phyloP scores from a whole-genome alignment of 2,888 invertebrate species.

The Beris morrisii region DNA sequence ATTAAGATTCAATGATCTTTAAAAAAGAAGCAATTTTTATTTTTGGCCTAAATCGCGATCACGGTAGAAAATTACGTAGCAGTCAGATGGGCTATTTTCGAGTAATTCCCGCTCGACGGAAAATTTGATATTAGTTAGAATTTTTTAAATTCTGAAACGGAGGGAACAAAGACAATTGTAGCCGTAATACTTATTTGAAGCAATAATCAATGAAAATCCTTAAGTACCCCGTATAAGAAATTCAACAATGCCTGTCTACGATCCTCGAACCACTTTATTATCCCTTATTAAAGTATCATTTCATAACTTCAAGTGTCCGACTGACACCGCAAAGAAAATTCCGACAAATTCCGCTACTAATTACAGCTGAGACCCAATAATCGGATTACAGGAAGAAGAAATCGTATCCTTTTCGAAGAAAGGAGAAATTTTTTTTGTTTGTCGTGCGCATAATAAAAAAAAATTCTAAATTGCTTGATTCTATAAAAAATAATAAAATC shows the following conservation, averaged over 20 bases:
- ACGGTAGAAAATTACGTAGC: too few relatives aligned
- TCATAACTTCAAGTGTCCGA: not conserved
- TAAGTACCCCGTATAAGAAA: not conserved
- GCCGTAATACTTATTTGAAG: not conserved
- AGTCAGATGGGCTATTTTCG: too few relatives aligned
- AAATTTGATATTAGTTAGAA: too few relatives aligned
- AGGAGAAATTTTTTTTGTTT: not conserved
- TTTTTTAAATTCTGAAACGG: too few relatives aligned
- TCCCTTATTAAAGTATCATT: constrained; percentile 8
- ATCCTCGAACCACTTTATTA: constrained; percentile 14
- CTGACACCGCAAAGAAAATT: not conserved
- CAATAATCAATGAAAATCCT: not conserved
- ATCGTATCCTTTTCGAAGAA: constrained; percentile 10
- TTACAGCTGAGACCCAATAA: constrained; percentile 16
- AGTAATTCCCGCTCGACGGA: too few relatives aligned
- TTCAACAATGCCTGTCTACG: not conserved
- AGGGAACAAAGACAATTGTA: too few relatives aligned
- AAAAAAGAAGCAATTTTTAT: too few relatives aligned
- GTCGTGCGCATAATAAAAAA: too few relatives aligned
- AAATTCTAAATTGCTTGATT: too few relatives aligned
- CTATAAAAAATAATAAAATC: not conserved
- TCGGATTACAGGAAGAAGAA: constrained; percentile 28
- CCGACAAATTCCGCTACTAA: constrained; percentile 16
- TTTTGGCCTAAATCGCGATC: too few relatives aligned
- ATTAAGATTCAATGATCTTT: too few relatives aligned